A percentile compares a stretch with the other conserved stretches of the same genome.
These are phyloP conservation scores for Avahi laniger DNA, from an alignment of 2,797 vertebrate species.

Conservation along the genomic window DNA sequence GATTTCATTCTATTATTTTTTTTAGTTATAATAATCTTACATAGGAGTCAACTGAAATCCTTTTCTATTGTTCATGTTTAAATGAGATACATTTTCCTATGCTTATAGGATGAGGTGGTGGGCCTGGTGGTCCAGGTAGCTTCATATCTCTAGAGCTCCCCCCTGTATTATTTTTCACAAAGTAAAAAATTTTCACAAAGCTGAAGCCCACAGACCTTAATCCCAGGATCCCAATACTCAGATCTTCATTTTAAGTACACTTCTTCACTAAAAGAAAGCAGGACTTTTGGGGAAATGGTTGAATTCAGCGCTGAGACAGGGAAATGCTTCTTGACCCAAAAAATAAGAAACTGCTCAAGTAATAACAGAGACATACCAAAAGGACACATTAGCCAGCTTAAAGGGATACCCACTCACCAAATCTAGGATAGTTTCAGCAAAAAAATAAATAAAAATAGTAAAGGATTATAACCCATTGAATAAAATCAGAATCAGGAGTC, in stretches of 20 bases:
- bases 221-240: background rate
- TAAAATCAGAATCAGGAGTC: constrained; percentile 1
- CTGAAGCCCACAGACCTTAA: background rate
- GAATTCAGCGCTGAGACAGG: background rate
- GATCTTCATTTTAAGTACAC: constrained; percentile 5
- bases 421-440: background rate
- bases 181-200: background rate
- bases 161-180: background rate
- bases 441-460: background rate
- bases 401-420: background rate
- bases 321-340: background rate
- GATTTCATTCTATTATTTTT: background rate
- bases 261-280: background rate
- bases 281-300: background rate
- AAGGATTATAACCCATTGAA: background rate
- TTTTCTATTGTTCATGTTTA: background rate
- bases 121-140: background rate
- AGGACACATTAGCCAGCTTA: background rate
- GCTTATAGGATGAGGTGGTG: background rate
- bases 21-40: background rate
- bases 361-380: background rate
- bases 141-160: background rate
- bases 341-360: background rate
- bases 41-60: background rate
- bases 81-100: background rate